Percentiles rank a stretch among this genome's conserved stretches.
Evolutionary conservation across 2,113 vertebrate species (phyloP).

Genomic region (Cinclus mexicanus): DNA sequence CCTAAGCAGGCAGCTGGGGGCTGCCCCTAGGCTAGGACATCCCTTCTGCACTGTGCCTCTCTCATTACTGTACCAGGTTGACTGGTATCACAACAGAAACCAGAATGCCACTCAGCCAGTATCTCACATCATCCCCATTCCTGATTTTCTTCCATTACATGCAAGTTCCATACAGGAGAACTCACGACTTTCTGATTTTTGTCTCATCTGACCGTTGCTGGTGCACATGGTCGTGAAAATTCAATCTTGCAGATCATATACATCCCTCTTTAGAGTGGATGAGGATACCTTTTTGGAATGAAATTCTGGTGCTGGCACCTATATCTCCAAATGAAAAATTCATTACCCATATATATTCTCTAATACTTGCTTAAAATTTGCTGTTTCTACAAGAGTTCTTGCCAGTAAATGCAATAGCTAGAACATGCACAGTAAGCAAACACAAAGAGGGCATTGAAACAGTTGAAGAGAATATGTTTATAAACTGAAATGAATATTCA

Average conservation of each 20-base stretch:
- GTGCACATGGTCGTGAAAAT: not conserved
- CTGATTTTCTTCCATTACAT: not conserved
- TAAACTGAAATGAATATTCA: constrained; percentile 71
- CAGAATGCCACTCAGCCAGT: not conserved
- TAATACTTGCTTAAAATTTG: constrained; percentile 52
- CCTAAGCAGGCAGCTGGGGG: not conserved
- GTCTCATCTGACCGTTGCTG: not conserved
- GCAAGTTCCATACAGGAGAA: not conserved
- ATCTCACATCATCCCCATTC: not conserved
- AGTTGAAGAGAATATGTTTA: constrained; percentile 68
- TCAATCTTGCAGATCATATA: not conserved
- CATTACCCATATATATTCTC: not conserved
- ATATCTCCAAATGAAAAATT: constrained; percentile 34
- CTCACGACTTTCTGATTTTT: rapidly evolving
- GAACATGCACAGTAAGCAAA: constrained; percentile 70
- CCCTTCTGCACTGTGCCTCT: not conserved
- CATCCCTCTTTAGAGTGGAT: not conserved
- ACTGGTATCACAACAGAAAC: not conserved
- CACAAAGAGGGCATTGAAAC: constrained; percentile 68
- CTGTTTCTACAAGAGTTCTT: constrained; percentile 32
- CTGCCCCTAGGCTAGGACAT: rapidly evolving
- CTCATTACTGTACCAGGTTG: not conserved
- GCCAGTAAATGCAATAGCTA: constrained; percentile 52
- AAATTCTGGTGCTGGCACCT: not conserved
- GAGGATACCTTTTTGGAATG: not conserved